Conservation (phyloP, 2,113 vertebrate species). For the Platysteira castanea region DNA sequence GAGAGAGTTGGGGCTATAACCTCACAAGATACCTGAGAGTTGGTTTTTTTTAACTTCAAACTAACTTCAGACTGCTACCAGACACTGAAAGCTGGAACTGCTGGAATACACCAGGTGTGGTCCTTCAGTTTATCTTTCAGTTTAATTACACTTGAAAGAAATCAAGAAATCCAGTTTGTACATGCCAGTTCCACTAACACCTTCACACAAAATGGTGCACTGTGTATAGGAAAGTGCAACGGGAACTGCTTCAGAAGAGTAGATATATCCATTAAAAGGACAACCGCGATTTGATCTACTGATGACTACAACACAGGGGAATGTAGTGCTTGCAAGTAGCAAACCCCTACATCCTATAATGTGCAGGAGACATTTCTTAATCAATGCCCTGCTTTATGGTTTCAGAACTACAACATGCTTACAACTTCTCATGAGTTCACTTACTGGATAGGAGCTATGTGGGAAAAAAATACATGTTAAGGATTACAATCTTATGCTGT, state of each 20-base stretch:
- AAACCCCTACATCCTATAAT: neutral
- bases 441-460: neutral
- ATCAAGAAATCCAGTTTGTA: neutral
- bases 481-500: neutral
- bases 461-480: neutral
- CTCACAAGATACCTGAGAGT: neutral
- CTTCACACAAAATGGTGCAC: rapidly evolving
- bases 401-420: neutral
- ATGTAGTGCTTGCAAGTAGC: neutral
- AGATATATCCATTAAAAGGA: neutral
- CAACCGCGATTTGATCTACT: neutral
- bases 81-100: neutral
- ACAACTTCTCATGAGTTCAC: neutral
- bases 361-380: neutral
- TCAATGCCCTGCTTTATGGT: neutral
- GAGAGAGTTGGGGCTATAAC: neutral
- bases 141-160: neutral
- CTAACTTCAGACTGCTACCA: neutral
- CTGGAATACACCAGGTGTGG: neutral
- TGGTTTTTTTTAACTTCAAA: neutral
- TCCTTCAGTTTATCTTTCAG: neutral
- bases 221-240: neutral
- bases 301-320: neutral
- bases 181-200: neutral
- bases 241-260: neutral